A percentile compares a stretch with the other conserved stretches of the same genome.
Conservation (phyloP, 2,113 vertebrate species). For the Heterotilapia buettikoferi region DNA sequence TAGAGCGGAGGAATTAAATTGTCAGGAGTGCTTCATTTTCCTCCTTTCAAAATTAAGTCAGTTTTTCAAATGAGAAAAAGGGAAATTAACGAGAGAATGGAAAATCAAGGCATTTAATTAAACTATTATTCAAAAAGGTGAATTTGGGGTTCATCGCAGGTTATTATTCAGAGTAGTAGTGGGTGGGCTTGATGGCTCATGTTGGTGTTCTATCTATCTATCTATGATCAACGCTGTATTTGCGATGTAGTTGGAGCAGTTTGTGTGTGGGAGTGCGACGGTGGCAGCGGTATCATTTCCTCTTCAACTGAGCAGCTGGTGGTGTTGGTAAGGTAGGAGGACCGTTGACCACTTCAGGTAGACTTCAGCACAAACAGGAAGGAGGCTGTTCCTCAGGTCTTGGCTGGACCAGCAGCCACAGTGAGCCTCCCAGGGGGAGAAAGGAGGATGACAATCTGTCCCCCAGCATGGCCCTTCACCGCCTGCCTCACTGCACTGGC, state of each 20-base stretch:
- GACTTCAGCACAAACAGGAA: conserved; percentile 72
- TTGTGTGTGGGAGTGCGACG: conserved; percentile 5
- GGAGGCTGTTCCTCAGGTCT: conserved; percentile 63
- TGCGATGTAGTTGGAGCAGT: not conserved
- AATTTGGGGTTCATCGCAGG: not conserved
- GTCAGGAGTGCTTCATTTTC: not conserved
- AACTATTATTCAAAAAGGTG: conserved; percentile 24
- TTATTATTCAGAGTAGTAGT: conserved; percentile 20
- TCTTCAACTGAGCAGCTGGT: not conserved
- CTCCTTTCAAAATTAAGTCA: not conserved
- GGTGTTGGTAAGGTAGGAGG: conserved; percentile 37
- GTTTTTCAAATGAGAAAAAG: not conserved
- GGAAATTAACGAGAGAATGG: not conserved
- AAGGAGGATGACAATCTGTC: conserved; percentile 75
- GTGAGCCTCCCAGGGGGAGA: conserved; percentile 63
- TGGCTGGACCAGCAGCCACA: conserved; percentile 66
- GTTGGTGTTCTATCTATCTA: not conserved
- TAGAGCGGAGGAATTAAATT: not conserved
- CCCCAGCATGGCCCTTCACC: conserved; percentile 69
- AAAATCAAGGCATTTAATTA: conserved; percentile 24
- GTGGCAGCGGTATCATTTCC: conserved; percentile 9
- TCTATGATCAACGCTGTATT: not conserved
- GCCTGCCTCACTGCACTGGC: conserved; percentile 62
- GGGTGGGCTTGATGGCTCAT: conserved; percentile 1
- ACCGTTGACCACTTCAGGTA: conserved; percentile 70